Conservation (phyloP, 2,888 invertebrate genomes). For the Sphaeridia pumilis region DNA sequence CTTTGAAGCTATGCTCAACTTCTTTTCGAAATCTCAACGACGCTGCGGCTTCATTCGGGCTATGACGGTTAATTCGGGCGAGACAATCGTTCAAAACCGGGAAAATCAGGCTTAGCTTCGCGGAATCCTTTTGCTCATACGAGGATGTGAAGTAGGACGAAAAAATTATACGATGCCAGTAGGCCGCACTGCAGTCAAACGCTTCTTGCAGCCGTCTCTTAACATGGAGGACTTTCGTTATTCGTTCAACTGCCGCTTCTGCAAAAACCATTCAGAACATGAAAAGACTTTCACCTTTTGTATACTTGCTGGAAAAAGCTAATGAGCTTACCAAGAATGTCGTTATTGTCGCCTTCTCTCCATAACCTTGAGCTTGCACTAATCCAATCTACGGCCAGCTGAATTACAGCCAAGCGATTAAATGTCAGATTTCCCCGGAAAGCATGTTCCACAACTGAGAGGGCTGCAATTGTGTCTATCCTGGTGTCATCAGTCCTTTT, state of each 20-base stretch:
- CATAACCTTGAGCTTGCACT: constrained; percentile 38
- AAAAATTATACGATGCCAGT: constrained; percentile 67
- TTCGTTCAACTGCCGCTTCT: constrained; percentile 49
- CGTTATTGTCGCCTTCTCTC: constrained; percentile 50
- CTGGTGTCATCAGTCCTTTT: constrained; percentile 11
- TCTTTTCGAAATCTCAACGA: constrained; percentile 19
- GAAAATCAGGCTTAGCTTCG: constrained; percentile 23
- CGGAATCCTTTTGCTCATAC: constrained; percentile 51
- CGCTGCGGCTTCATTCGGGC: constrained; percentile 20
- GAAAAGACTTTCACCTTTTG: neutral
- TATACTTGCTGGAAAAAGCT: neutral
- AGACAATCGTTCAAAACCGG: constrained; percentile 30
- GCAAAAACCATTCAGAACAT: neutral
- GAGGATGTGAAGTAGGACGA: constrained; percentile 64
- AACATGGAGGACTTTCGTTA: constrained; percentile 53
- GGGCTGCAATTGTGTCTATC: constrained; percentile 20
- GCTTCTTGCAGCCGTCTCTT: constrained; percentile 48
- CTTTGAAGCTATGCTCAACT: constrained; percentile 24
- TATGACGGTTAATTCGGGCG: constrained; percentile 15
- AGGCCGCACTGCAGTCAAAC: constrained; percentile 64
- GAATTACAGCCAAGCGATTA: constrained; percentile 53
- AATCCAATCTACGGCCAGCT: constrained; percentile 56
- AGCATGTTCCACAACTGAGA: constrained; percentile 44
- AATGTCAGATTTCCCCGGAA: constrained; percentile 52
- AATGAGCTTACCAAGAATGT: constrained; percentile 43